Base-by-base conservation (phyloP, 2,888 invertebrate species). In the Oithona nana region DNA sequence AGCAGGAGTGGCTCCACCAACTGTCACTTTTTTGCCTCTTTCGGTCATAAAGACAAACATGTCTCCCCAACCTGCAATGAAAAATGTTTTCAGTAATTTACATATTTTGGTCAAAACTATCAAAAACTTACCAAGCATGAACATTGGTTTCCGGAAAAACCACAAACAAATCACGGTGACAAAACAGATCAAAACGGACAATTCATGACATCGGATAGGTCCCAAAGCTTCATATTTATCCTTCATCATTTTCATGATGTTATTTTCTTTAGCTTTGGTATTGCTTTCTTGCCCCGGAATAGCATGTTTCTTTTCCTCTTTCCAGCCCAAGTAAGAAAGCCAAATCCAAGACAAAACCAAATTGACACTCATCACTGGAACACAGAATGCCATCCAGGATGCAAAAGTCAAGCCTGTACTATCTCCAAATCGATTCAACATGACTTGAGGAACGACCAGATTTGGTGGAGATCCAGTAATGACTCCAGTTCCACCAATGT, bases 81-180 rank as follows among this genome's bases (percentile, higher is more conserved):
- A n/a, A n/a, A n/a, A n/a, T n/a, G n/a, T n/a, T n/a, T n/a, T n/a
- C n/a, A n/a, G n/a, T n/a, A n/a, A n/a, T n/a, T n/a, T n/a, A n/a
- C n/a, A n/a, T n/a, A n/a, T n/a, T n/a, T n/a, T n/a, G n/a, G n/a
- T n/a, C n/a, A n/a, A n/a, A n/a, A n/a, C n/a, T n/a, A n/a, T n/a
- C n/a, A n/a, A n/a, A n/a, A n/a, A 16, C 39, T 39, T 39, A 39
- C 39, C 39, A 39, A 39, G 76, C 69, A 89, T 83, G 71, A 92
- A 87, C 65, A 88, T 86, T 0, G 93, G 92, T 65, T 83, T 83
- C 57, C 92, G 80, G 72, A 89, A 86, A 72, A 93, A 86, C 83
- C 92, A 93, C 68, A 93, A 77, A 60, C 84, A 69, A 16, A 93
- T 83, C 8, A 89, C 82, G 11, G 83, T 66, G 29, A 86, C 71